These are phyloP conservation scores for Odocoileus virginianus DNA, from an alignment of 2,113 vertebrate species.

Conservation along the genomic window DNA sequence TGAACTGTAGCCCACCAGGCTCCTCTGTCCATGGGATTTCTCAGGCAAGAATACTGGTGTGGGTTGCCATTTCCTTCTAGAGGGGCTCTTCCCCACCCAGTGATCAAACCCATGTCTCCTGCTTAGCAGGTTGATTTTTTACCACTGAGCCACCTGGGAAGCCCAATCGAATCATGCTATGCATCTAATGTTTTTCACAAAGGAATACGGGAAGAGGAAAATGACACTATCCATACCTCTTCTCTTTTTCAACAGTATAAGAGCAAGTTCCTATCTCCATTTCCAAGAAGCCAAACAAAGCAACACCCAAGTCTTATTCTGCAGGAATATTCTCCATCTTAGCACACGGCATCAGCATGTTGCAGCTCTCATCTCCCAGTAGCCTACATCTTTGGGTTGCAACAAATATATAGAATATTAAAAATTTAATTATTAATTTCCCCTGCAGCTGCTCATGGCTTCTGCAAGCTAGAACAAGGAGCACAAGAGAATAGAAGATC, in stretches of 20 bases:
- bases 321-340: not conserved
- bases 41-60: not conserved
- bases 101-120: not conserved
- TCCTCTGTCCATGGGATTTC: not conserved
- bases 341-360: not conserved
- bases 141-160: not conserved
- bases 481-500: not conserved
- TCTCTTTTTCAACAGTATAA: not conserved
- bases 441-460: slow-evolving; percentile 30
- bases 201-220: not conserved
- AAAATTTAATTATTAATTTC: slow-evolving; percentile 60
- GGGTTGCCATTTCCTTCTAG: not conserved
- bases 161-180: not conserved
- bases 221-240: not conserved
- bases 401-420: slow-evolving; percentile 38
- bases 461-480: slow-evolving; percentile 55
- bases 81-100: not conserved
- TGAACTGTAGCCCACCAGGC: not conserved
- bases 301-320: not conserved
- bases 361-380: not conserved
- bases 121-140: not conserved
- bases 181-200: not conserved
- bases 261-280: not conserved
- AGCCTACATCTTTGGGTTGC: not conserved
- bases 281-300: not conserved